Evolutionary conservation across 2,113 vertebrate species (phyloP), one percentile per base, ranked within the genome.

Genomic region (Neotoma lepida): DNA sequence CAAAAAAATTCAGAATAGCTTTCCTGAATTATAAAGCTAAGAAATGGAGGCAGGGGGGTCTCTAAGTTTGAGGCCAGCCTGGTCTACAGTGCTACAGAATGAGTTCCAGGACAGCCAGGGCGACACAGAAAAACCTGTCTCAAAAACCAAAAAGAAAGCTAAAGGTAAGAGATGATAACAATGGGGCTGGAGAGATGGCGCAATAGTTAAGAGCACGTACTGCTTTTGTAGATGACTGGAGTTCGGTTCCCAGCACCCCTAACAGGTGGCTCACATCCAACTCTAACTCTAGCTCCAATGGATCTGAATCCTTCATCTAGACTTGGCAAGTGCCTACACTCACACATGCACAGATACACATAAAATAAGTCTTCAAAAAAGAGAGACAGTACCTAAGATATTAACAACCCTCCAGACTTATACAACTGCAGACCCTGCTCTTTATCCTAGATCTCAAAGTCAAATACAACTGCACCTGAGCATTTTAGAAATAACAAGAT

Each of bases 401-500:
- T 58, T 39, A 56, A 30, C 9, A 44, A 93, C 84, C 33, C 92
- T n/a, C 14, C 86, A 20, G 18, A 4, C 30, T 92, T 95, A 30
- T n/a, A 28, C n/a, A 92, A 78, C 56, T 26, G 33, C 3, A 63
- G 68, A 91, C 61, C 13, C 41, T 9, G 2, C 20, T 76, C 28
- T 91, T 91, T 26, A 96, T 18, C 35, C 14, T 86, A 22, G 10
- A 58, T 90, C 61, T 74, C 80, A 95, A 87, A 76, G 9, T 33
- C 44, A 97, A 91, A 15, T 35, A 68, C 13, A 74, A 68, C 1
- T 89, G 1, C 10, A 49, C 46, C 44, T 44, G 30, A 87, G 2
- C 56, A 96, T 35, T 94, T 94, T n/a, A 84, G 17, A 86, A 94
- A 28, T 54, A 95, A 91, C 15, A 81, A 90, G 18, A 94, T 88